Percentiles rank a stretch among this genome's conserved stretches.
These are phyloP conservation scores for Aphelenchoides fujianensis DNA, from an alignment of 1,140 invertebrate species.

Conservation along the genomic window DNA sequence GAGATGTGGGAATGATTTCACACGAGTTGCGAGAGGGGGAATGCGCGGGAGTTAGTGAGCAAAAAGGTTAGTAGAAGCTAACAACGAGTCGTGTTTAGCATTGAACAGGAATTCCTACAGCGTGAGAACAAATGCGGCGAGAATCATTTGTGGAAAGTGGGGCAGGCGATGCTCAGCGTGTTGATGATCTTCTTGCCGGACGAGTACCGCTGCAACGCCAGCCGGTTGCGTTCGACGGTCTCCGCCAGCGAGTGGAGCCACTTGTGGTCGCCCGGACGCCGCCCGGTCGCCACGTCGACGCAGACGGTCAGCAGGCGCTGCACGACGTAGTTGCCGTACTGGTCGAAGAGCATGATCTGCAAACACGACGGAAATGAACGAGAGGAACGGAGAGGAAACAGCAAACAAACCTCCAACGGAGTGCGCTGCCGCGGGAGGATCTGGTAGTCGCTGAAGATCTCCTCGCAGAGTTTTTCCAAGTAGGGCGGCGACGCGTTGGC, in stretches of 20 bases:
- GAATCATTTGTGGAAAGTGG: background rate
- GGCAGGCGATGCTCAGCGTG: background rate
- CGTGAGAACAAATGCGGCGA: background rate
- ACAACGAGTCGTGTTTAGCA: background rate
- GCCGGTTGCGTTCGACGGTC: background rate
- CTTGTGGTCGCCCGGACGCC: slow-evolving; percentile 6
- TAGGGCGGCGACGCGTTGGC: background rate
- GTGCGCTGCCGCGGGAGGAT: background rate
- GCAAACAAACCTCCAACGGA: slow-evolving; percentile 15
- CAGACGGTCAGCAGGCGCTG: slow-evolving; percentile 38
- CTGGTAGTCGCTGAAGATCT: slow-evolving; percentile 14
- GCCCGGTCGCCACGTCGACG: slow-evolving; percentile 11
- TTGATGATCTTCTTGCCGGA: slow-evolving; percentile 30
- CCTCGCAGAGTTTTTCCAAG: background rate
- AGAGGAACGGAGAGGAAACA: no score
- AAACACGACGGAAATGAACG: no score
- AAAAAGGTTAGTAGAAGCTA: background rate
- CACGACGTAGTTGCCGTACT: slow-evolving; percentile 52
- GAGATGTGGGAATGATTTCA: no score
- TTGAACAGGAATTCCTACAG: background rate
- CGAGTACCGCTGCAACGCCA: slow-evolving; percentile 18
- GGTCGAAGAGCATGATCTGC: slow-evolving; percentile 48
- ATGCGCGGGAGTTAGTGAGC: no score
- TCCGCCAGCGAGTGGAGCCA: slow-evolving; percentile 10
- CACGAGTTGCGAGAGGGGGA: no score